phyloP scores from a whole-genome alignment of 1,140 invertebrate species.

The Dinoponera quadriceps region DNA sequence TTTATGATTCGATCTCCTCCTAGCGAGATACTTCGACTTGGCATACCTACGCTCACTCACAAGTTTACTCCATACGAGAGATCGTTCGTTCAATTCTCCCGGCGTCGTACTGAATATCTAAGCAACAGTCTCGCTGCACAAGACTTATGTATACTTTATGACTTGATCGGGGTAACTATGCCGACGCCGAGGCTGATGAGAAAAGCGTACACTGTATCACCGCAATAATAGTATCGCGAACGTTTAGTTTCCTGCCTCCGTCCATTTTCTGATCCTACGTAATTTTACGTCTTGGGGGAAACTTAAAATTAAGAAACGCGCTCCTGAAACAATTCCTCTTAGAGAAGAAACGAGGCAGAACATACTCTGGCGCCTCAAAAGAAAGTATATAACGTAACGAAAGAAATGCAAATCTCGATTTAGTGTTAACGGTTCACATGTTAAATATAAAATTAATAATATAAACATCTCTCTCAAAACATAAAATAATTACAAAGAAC shows the following conservation, averaged over 20 bases:
- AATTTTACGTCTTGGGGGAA: background rate
- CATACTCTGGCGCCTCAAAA: background rate
- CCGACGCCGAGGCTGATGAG: background rate
- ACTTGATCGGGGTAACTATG: conserved; percentile 32
- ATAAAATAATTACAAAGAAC: background rate
- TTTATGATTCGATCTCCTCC: conserved; percentile 51
- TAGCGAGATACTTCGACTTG: background rate
- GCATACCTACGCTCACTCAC: background rate
- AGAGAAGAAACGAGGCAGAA: background rate
- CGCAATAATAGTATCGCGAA: background rate
- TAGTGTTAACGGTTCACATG: background rate
- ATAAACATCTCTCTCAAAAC: background rate
- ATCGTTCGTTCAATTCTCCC: conserved; percentile 63
- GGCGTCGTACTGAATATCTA: conserved; percentile 62
- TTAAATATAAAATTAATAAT: background rate
- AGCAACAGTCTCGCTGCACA: conserved; percentile 18
- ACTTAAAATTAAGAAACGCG: background rate
- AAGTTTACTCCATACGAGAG: conserved; percentile 46
- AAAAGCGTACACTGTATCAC: background rate
- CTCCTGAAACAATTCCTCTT: background rate
- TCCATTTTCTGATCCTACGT: background rate
- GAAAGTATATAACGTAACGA: background rate
- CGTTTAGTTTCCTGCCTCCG: background rate
- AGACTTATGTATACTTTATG: conserved; percentile 50
- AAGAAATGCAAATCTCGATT: background rate